Evolutionary conservation across 2,888 invertebrate species (phyloP), one percentile per base, ranked within the genome.

Genomic region (Sisyra nigra): DNA sequence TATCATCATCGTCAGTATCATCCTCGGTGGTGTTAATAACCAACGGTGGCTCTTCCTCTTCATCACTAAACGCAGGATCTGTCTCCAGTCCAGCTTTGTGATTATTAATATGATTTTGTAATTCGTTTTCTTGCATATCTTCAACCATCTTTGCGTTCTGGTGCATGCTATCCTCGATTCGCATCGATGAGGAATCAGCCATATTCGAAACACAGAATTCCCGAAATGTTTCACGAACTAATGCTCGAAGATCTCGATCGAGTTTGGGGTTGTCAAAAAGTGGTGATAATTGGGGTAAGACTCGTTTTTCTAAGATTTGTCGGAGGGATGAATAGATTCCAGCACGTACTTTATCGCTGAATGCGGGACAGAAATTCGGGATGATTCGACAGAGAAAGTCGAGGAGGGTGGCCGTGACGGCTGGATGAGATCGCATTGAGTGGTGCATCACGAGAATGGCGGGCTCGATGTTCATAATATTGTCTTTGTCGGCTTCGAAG

Each of bases 391-490:
- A 91, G 48, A 92, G 70, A 66, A 92, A 97, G 63, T 92, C 91
- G 52, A 92, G 63, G 48, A 92, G 68, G 13, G 88, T 88, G 45
- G 87, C 88, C 47, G 91, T 89, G 49, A 91, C 87, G 13, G 82
- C 83, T 38, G 89, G 87, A 66, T 92, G 91, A 46, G 87, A 85
- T 56, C 86, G 71, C 79, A 92, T 83, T 37, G 89, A 91, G 66
- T 91, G 85, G 61, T 85, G 84, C 89, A 92, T 92, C 17, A 92
- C 88, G 50, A 92, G 71, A 53, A 92, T 88, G 9, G 88, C 91
- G 15, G 92, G 91, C 65, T 92, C 91, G 52, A 92, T 91, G 62
- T 92, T 91, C 92, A 92, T 92, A 49, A 92, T 92, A 59, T 88
- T 91, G 62, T 92, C 91, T 58, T 82, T 84, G 51, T 85, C 85